Evolutionary conservation across 53 echinoderm and acorn worm species (phyloP), one percentile per base, ranked within the genome.

Genomic region (Apostichopus leukothele): DNA sequence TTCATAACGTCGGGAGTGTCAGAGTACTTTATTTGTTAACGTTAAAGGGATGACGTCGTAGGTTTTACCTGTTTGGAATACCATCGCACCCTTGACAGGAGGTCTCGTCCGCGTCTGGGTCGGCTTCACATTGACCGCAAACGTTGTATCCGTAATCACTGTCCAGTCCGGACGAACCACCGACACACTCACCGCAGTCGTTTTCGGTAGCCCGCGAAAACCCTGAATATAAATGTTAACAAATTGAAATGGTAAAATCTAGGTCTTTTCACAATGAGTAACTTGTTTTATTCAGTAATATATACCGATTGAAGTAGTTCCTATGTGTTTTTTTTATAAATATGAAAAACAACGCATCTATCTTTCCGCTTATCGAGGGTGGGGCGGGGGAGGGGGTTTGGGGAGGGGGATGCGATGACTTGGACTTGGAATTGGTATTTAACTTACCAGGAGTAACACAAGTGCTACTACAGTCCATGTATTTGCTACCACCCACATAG

Each of bases 11-110:
- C 39, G 39, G 39, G 39, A 39, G 39, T 39, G 39, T 39, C 39
- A 39, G 39, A 39, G 39, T 39, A 39, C 39, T 39, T 39, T 39
- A 39, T 39, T 39, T 39, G 39, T 39, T 39, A 39, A 39, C 39
- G 39, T 39, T 39, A 39, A 39, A 39, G 39, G 39, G 39, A 39
- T 39, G 39, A 39, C 3, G 39, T 39, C 39, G 39, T 39, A 39
- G 39, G 39, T 39, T 71, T 52, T 61, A 96, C 96, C 96, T 96
- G 86, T 91, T 92, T 9, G 94, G 79, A 39, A 90, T 94, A 6
- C 93, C 93, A 39, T 96, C 96, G 74, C 96, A 96, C n/a, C 96
- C 96, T 3, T 89, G 74, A 88, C 96, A 96, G 10, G 94, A 94
- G 0, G 79, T 75, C 7, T 53, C 94, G 83, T 93, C 92, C 1